Percentiles rank a stretch among this genome's conserved stretches.
Conservation (phyloP, 1,140 invertebrate species). For the Micrasema longulum region DNA sequence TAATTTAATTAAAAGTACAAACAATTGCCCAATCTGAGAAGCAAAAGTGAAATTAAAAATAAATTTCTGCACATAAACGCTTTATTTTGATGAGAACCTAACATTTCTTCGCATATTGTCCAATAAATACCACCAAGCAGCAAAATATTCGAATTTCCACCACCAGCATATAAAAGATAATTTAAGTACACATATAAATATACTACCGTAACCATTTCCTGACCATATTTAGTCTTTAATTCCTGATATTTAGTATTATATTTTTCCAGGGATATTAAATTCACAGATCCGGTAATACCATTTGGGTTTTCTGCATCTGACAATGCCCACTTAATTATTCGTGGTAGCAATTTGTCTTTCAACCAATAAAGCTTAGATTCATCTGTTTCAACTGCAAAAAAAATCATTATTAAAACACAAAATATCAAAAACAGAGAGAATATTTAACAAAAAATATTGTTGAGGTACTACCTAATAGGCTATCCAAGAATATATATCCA, state of each 20-base stretch:
- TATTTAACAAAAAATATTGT: too few species aligned
- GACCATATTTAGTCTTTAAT: slow-evolving; percentile 85
- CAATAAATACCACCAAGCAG: too few species aligned
- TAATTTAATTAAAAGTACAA: too few species aligned
- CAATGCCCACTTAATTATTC: slow-evolving; percentile 45
- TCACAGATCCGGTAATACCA: slow-evolving; percentile 69
- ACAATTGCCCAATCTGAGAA: too few species aligned
- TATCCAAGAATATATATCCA: slow-evolving; percentile 26
- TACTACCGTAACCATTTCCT: slow-evolving; percentile 75
- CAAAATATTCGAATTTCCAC: too few species aligned
- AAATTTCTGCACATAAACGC: too few species aligned
- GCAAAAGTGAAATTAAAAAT: too few species aligned
- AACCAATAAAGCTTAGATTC: slow-evolving; percentile 44
- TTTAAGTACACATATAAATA: background rate
- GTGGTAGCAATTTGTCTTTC: slow-evolving; percentile 46
- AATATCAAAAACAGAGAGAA: too few species aligned
- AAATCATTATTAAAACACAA: slow-evolving; percentile 7
- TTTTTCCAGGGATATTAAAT: slow-evolving; percentile 74
- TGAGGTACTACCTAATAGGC: slow-evolving; percentile 18
- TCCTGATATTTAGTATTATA: slow-evolving; percentile 81
- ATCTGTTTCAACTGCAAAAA: slow-evolving; percentile 7
- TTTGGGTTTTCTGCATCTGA: slow-evolving; percentile 40
- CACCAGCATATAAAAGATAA: too few species aligned
- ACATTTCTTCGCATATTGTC: too few species aligned
- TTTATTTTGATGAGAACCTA: too few species aligned